Evolutionary conservation across 2,797 vertebrate species (phyloP).

Genomic region (Apodemus agrarius): DNA sequence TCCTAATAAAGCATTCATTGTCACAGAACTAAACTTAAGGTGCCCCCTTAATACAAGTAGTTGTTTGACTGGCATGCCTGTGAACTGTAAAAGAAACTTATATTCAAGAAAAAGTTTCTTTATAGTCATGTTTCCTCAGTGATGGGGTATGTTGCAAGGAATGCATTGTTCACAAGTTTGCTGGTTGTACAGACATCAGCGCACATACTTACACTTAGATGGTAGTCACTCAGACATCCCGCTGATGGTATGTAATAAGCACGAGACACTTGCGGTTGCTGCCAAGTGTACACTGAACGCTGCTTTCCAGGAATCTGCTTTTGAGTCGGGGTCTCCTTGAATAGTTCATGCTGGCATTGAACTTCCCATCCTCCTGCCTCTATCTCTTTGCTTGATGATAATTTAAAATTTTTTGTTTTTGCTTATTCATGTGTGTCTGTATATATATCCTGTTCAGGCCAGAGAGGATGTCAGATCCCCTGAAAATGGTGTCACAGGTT

Average conservation of each 20-base stretch:
- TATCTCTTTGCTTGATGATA: neutral
- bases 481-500: neutral
- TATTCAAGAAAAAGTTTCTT: neutral
- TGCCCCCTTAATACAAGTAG: neutral
- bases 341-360: neutral
- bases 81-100: slow-evolving; percentile 35
- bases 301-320: neutral
- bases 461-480: neutral
- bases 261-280: neutral
- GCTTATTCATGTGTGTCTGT: neutral
- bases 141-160: neutral
- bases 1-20: slow-evolving; percentile 35
- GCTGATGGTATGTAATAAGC: neutral
- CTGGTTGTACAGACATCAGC: neutral
- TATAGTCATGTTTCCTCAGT: neutral
- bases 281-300: neutral
- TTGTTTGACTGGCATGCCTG: slow-evolving; percentile 33
- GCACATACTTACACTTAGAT: too few species aligned
- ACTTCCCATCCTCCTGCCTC: neutral
- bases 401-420: neutral
- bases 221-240: neutral
- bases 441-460: neutral
- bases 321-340: neutral
- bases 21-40: slow-evolving; percentile 44
- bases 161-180: neutral